phyloP scores from a whole-genome alignment of 1,140 invertebrate species.

The Neodiprion virginianus region DNA sequence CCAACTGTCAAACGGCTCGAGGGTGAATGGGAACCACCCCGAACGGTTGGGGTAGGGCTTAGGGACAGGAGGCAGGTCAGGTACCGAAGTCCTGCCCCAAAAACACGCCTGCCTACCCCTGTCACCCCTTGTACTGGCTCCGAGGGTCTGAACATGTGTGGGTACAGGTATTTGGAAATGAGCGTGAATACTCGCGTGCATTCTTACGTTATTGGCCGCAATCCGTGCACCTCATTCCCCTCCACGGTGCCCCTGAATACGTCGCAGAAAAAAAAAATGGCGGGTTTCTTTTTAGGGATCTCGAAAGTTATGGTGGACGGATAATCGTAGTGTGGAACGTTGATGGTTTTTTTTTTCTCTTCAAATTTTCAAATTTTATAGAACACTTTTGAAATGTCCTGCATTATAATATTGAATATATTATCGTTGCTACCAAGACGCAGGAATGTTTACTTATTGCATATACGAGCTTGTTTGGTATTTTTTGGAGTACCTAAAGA shows the following conservation, averaged over 20 bases:
- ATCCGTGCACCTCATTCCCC: background rate
- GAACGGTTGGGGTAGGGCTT: background rate
- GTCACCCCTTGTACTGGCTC: background rate
- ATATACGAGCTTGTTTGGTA: no score
- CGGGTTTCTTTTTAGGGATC: background rate
- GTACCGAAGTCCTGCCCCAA: conserved; percentile 4
- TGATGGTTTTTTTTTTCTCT: background rate
- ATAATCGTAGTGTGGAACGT: background rate
- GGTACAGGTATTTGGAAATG: no score
- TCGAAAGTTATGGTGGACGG: background rate
- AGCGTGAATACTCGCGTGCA: no score
- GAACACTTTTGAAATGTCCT: no score
- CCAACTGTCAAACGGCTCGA: background rate
- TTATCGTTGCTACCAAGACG: no score
- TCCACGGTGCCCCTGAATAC: background rate
- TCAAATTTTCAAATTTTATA: background rate
- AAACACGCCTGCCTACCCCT: background rate
- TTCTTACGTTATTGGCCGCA: no score
- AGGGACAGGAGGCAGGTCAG: background rate
- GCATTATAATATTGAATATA: no score
- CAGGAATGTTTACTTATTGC: no score
- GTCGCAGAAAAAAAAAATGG: background rate
- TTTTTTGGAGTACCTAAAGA: no score
- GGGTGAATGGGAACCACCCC: conserved; percentile 2
- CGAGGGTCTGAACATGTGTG: no score